Evolutionary conservation across 2,888 invertebrate genomes (phyloP).

Genomic region (Ashinkailepas kermadecensis): DNA sequence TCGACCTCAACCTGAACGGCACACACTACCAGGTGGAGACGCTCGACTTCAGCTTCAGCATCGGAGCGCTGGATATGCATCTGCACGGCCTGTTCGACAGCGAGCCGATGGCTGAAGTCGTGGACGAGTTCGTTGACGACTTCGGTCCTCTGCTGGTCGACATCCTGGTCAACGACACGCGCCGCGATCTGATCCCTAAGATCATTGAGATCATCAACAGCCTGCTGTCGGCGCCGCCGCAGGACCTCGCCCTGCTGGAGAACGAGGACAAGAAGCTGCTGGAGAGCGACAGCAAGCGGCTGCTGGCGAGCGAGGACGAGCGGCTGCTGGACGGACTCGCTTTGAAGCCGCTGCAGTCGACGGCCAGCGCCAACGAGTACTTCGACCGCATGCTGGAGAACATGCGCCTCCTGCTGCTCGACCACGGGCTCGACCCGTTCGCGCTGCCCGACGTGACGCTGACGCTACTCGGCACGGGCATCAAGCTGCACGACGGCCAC

Average conservation of each 20-base stretch:
- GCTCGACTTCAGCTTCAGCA: not conserved
- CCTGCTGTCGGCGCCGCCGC: not conserved
- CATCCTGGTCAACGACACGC: conserved; percentile 4
- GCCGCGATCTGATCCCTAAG: not conserved
- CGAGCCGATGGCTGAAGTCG: not conserved
- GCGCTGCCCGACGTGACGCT: not conserved
- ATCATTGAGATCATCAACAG: not conserved
- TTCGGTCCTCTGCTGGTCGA: not conserved
- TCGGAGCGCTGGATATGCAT: not conserved
- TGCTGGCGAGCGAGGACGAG: no score
- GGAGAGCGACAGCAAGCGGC: no score
- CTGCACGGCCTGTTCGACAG: conserved; percentile 3
- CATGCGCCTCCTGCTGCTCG: not conserved
- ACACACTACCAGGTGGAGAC: not conserved
- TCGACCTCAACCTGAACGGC: not conserved
- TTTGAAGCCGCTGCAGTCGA: no score
- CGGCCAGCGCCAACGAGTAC: not conserved
- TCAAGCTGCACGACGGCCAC: not conserved
- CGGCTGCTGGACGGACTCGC: no score
- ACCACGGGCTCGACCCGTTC: not conserved
- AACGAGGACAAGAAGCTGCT: no score
- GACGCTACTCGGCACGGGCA: not conserved
- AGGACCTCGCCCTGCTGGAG: no score
- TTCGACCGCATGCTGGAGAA: not conserved
- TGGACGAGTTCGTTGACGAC: not conserved